These are phyloP conservation scores for Sternarchorhynchus goeldii DNA, from an alignment of 2,797 vertebrate genomes.

Conservation along the genomic window DNA sequence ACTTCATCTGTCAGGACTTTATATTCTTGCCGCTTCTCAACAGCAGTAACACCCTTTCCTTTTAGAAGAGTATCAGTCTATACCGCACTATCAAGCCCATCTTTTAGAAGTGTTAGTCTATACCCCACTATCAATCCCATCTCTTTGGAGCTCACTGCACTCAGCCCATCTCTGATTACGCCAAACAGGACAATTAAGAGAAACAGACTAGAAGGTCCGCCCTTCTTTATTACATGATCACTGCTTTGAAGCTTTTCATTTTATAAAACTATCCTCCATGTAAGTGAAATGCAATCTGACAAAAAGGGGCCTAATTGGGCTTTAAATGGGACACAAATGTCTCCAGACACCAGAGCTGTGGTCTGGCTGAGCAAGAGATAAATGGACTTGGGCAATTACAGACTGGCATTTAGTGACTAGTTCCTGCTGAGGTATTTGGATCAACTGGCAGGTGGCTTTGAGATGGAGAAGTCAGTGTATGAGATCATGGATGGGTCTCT, in stretches of 20 bases:
- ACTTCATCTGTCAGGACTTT: neutral
- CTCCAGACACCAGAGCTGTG: conserved; percentile 41
- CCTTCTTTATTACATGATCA: conserved; percentile 42
- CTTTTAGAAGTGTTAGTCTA: conserved; percentile 11
- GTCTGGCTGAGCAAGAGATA: conserved; percentile 22
- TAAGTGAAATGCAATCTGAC: conserved; percentile 50
- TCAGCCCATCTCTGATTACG: conserved; percentile 43
- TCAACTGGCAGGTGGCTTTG: conserved; percentile 18
- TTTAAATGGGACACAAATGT: conserved; percentile 56
- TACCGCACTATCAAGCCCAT: conserved; percentile 19
- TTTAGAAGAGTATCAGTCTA: neutral
- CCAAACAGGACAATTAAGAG: conserved; percentile 30
- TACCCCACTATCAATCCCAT: conserved; percentile 20
- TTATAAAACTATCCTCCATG: conserved; percentile 39
- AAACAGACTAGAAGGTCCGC: conserved; percentile 43
- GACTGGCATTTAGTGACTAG: conserved; percentile 30
- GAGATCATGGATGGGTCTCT: neutral
- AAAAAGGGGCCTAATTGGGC: conserved; percentile 46
- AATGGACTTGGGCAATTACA: conserved; percentile 40
- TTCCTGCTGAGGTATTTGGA: conserved; percentile 39
- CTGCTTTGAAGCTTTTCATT: conserved; percentile 42
- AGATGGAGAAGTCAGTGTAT: conserved; percentile 8
- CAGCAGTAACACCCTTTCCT: neutral
- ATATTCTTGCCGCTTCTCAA: conserved; percentile 1
- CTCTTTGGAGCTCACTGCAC: conserved; percentile 25